phyloP scores from a whole-genome alignment of 2,797 vertebrate genomes.

The Luscinia luscinia region DNA sequence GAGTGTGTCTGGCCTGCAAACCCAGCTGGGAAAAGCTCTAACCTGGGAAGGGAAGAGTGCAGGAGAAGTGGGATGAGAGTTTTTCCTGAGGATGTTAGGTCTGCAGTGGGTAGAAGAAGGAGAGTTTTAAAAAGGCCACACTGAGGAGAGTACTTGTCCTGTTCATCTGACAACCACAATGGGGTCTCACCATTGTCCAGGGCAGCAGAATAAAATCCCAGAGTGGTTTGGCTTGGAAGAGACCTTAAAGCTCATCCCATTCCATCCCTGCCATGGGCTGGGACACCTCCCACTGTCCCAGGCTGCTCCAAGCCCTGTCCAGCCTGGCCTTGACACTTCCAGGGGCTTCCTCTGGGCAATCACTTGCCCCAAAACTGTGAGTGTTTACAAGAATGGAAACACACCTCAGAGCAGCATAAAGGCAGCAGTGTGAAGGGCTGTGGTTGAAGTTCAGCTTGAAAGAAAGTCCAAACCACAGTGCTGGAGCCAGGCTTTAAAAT shows the following conservation, averaged over 20 bases:
- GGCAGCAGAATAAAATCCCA: background rate
- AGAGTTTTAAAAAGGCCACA: background rate
- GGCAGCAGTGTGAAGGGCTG: background rate
- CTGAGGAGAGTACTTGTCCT: background rate
- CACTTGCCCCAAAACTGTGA: background rate
- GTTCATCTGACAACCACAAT: accelerated
- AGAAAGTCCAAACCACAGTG: background rate
- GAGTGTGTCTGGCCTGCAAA: background rate
- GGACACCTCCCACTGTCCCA: background rate
- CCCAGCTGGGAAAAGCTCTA: background rate
- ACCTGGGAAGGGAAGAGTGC: background rate
- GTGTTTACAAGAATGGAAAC: conserved; percentile 1
- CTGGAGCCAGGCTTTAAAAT: background rate
- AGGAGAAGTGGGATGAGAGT: background rate
- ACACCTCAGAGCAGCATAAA: background rate
- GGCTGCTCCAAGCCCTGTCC: background rate
- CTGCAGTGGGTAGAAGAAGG: background rate
- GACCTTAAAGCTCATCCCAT: background rate
- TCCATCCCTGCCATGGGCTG: background rate
- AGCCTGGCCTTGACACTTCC: background rate
- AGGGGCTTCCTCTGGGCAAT: background rate
- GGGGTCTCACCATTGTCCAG: background rate
- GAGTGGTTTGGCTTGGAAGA: background rate
- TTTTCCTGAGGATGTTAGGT: background rate
- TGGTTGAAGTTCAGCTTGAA: background rate